These are phyloP conservation scores for Aphelinus certus DNA, from an alignment of 1,140 invertebrate genomes.

Conservation along the genomic window DNA sequence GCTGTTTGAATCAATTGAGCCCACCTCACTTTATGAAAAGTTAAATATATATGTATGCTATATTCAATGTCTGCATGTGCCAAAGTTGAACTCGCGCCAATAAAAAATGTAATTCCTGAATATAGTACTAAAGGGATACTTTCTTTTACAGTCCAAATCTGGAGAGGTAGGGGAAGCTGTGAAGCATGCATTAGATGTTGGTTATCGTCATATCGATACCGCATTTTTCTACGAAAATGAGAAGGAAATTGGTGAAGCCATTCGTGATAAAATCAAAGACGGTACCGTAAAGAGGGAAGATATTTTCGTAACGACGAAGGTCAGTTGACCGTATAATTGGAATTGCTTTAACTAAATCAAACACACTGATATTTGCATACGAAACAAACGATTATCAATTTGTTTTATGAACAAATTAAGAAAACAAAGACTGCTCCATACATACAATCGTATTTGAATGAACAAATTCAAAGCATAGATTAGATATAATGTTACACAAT, in stretches of 20 bases:
- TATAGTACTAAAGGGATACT: neutral
- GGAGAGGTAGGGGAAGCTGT: constrained; percentile 77
- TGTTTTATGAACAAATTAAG: neutral
- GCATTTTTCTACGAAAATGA: constrained; percentile 88
- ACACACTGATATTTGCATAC: no score
- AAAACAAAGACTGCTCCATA: no score
- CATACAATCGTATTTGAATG: no score
- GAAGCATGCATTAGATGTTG: constrained; percentile 79
- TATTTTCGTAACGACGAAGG: constrained; percentile 84
- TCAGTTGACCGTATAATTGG: constrained; percentile 49
- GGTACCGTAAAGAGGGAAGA: constrained; percentile 84
- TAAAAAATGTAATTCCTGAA: constrained; percentile 1
- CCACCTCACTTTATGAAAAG: neutral
- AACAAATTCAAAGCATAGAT: no score
- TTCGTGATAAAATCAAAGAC: constrained; percentile 78
- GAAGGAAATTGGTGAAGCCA: constrained; percentile 79
- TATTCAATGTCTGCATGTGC: no score
- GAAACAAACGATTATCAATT: neutral
- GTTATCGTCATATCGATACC: constrained; percentile 92
- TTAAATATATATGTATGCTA: neutral
- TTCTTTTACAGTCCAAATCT: constrained; percentile 67
- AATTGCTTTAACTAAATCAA: no score
- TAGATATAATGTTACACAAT: no score
- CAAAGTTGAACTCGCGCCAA: constrained; percentile 5
- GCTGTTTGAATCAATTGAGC: neutral